Percentiles rank a stretch among this genome's conserved stretches.
Evolutionary conservation across 2,113 vertebrate species (phyloP).

Genomic region (Pholis gunnellus): DNA sequence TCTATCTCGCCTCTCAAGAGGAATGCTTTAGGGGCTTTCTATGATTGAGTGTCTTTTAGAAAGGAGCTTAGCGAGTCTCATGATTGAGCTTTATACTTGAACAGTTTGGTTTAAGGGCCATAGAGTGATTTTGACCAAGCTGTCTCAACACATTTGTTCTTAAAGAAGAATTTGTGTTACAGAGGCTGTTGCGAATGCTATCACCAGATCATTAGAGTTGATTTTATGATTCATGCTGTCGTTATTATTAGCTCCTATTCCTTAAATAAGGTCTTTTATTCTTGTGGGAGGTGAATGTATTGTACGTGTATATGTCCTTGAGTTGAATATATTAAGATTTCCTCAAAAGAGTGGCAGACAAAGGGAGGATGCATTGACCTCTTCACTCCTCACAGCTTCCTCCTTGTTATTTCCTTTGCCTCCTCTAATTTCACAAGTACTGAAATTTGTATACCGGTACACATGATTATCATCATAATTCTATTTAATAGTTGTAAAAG

Average conservation of each 20-base stretch:
- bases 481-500: background rate
- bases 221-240: background rate
- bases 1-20: constrained; percentile 48
- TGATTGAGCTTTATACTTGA: constrained; percentile 37
- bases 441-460: too few relatives aligned
- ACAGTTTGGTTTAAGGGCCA: constrained; percentile 22
- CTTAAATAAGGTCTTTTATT: background rate
- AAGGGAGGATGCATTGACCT: constrained; percentile 70
- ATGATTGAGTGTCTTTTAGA: constrained; percentile 37
- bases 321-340: constrained; percentile 40
- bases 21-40: constrained; percentile 37
- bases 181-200: background rate
- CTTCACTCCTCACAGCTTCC: constrained; percentile 5
- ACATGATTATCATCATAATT: background rate
- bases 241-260: background rate
- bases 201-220: too few relatives aligned
- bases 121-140: background rate
- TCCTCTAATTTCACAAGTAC: background rate
- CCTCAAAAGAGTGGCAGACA: constrained; percentile 47
- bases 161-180: background rate
- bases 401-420: constrained; percentile 45
- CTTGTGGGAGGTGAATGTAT: background rate
- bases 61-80: constrained; percentile 41
- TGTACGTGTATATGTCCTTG: background rate
- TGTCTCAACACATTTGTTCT: background rate